Percentiles rank a stretch among this genome's conserved stretches.
These are phyloP conservation scores for Falcunculus frontatus DNA, from an alignment of 2,113 vertebrate genomes.

Conservation along the genomic window DNA sequence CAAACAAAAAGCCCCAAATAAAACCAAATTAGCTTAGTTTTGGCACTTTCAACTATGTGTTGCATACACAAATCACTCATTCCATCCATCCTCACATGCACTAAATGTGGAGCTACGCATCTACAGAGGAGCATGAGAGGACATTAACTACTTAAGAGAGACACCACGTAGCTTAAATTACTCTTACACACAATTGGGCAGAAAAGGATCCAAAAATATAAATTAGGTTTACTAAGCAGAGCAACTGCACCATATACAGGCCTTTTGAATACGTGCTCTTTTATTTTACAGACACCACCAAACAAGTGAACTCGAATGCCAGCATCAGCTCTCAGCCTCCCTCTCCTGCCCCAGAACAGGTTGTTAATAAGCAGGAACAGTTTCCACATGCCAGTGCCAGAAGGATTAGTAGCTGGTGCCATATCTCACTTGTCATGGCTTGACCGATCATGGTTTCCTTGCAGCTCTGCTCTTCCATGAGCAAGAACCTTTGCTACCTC, in stretches of 20 bases:
- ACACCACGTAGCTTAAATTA: accelerated
- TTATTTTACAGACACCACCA: not conserved
- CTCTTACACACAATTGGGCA: not conserved
- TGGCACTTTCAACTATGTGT: not conserved
- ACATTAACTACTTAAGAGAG: accelerated
- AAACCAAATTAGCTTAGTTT: not conserved
- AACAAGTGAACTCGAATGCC: not conserved
- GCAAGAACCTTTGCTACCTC: not conserved
- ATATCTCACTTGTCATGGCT: not conserved
- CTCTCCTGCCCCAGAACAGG: not conserved
- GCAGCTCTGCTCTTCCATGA: not conserved
- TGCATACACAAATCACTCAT: not conserved
- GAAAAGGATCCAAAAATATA: not conserved
- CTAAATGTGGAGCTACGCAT: not conserved
- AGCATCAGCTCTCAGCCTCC: not conserved
- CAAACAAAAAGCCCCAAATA: not conserved
- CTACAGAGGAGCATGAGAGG: not conserved
- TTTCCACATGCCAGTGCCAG: not conserved
- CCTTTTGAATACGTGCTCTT: not conserved
- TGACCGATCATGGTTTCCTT: not conserved
- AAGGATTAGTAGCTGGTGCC: not conserved
- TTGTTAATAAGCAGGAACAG: not conserved
- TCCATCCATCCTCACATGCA: not conserved
- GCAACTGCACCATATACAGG: not conserved
- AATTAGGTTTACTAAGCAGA: not conserved